phyloP scores from a whole-genome alignment of 1,140 invertebrate species.

The Cotesia chilonis region DNA sequence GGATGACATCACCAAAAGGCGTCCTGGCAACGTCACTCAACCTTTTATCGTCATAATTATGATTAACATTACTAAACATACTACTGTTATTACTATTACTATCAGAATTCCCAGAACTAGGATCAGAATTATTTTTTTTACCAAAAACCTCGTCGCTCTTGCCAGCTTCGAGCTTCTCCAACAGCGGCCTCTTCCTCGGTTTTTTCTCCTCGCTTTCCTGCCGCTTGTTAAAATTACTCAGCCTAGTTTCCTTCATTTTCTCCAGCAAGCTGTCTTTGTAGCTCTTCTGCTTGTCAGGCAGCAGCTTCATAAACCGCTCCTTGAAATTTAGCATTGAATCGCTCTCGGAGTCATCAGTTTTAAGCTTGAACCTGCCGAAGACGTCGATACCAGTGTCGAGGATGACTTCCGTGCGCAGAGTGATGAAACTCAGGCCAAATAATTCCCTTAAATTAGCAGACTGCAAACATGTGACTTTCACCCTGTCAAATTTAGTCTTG shows the following conservation, averaged over 20 bases:
- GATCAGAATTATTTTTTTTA: constrained; percentile 9
- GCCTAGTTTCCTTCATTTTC: constrained; percentile 47
- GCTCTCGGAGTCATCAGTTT: constrained; percentile 42
- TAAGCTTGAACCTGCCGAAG: constrained; percentile 60
- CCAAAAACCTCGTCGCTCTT: constrained; percentile 50
- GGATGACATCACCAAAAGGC: constrained; percentile 49
- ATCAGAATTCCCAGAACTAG: background rate
- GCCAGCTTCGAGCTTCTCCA: constrained; percentile 54
- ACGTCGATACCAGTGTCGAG: constrained; percentile 56
- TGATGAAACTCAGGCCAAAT: constrained; percentile 57
- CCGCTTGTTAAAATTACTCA: constrained; percentile 50
- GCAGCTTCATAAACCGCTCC: constrained; percentile 51
- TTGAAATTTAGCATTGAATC: constrained; percentile 49
- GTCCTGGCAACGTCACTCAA: constrained; percentile 38
- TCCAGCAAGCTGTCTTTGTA: constrained; percentile 50
- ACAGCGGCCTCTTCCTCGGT: constrained; percentile 48
- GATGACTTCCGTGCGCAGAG: constrained; percentile 54
- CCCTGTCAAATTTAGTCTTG: constrained; percentile 57
- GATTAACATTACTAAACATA: no score
- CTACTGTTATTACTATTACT: background rate
- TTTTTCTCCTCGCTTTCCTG: constrained; percentile 45
- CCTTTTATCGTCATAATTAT: background rate
- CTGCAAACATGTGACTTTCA: constrained; percentile 63
- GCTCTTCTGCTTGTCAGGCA: constrained; percentile 44
- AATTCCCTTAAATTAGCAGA: constrained; percentile 57